Conservation (phyloP, 2,113 vertebrate genomes). For the Zosterops borbonicus region DNA sequence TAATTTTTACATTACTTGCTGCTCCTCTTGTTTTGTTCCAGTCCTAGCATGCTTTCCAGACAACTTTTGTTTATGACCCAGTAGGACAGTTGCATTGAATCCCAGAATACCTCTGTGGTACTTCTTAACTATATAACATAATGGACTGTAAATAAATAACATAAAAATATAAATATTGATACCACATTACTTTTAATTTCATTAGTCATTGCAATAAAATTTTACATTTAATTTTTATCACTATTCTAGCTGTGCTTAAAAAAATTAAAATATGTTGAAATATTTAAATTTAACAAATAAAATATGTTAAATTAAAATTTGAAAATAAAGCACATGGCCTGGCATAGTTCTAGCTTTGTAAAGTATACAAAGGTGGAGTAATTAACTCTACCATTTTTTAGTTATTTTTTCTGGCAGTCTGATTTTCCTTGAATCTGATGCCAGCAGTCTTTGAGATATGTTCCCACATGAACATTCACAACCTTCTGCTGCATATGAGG, state of each 20-base stretch:
- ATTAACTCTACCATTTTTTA: background rate
- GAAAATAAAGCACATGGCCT: background rate
- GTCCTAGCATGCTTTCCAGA: background rate
- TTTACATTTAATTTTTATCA: background rate
- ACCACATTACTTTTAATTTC: background rate
- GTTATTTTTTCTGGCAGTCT: background rate
- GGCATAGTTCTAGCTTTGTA: background rate
- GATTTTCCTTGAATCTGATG: background rate
- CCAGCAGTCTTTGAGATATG: background rate
- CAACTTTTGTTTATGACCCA: background rate
- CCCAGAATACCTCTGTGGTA: background rate
- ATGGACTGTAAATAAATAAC: background rate
- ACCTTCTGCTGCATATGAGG: background rate
- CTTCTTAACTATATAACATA: background rate
- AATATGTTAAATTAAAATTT: background rate
- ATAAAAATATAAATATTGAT: background rate
- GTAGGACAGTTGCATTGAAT: background rate
- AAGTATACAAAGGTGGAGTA: background rate
- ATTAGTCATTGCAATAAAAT: background rate
- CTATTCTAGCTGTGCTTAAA: background rate
- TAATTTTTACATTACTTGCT: background rate
- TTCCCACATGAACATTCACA: background rate
- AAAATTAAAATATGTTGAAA: background rate
- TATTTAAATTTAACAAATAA: background rate
- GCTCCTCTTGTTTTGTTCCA: background rate